Evolutionary conservation across 2,113 vertebrate genomes (phyloP).

Genomic region (Seriola quinqueradiata): DNA sequence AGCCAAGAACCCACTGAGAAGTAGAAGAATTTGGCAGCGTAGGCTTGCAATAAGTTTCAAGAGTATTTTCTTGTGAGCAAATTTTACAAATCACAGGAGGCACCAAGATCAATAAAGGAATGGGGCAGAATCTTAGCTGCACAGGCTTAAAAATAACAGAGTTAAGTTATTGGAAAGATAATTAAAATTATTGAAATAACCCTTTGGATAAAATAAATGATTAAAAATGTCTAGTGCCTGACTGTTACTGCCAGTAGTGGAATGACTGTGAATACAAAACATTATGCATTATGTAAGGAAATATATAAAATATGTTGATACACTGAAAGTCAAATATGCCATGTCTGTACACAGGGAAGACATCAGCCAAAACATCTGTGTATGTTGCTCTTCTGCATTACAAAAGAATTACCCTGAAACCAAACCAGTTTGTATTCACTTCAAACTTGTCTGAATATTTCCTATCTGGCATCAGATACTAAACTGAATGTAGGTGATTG

Average conservation of each 20-base stretch:
- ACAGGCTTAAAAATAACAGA: not conserved
- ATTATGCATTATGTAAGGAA: not conserved
- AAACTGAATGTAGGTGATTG: too few relatives aligned
- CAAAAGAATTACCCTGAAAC: not conserved
- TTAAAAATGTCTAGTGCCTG: not conserved
- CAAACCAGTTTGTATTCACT: not conserved
- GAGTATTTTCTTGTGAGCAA: not conserved
- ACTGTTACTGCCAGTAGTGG: not conserved
- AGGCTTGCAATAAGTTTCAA: constrained; percentile 10
- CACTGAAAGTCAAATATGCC: not conserved
- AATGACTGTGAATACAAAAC: not conserved
- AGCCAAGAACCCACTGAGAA: constrained; percentile 18
- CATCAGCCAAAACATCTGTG: not conserved
- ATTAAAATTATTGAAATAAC: constrained; percentile 8
- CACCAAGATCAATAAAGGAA: constrained; percentile 16
- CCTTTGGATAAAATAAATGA: constrained; percentile 7
- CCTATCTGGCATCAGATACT: not conserved
- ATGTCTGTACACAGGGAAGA: not conserved
- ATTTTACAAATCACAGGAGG: constrained; percentile 11
- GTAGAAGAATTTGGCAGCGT: constrained; percentile 7
- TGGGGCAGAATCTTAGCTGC: not conserved
- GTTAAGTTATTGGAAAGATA: constrained; percentile 9
- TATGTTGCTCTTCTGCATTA: not conserved
- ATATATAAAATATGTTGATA: not conserved
- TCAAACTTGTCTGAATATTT: not conserved